A percentile compares a stretch with the other conserved stretches of the same genome.
These are phyloP conservation scores for Bombus haemorrhoidalis DNA, from an alignment of 1,140 invertebrate species.

Conservation along the genomic window DNA sequence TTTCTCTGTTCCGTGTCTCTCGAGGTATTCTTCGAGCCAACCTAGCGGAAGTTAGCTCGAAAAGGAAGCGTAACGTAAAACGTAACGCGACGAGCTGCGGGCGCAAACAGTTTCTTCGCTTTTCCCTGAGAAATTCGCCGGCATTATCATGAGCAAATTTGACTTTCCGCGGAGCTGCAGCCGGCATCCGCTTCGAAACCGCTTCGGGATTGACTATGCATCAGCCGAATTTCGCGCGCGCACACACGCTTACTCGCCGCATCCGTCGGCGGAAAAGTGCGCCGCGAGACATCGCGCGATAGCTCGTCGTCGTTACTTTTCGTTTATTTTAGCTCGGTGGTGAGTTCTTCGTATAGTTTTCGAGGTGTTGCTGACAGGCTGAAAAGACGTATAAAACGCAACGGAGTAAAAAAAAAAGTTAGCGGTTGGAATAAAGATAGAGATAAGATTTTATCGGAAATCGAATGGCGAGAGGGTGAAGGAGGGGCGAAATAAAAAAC, in stretches of 20 bases:
- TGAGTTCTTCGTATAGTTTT: no score
- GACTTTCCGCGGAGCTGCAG: conserved; percentile 60
- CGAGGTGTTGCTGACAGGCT: no score
- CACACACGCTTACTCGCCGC: background rate
- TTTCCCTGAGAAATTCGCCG: conserved; percentile 59
- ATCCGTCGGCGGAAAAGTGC: conserved; percentile 25
- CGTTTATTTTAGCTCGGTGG: no score
- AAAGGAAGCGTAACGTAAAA: conserved; percentile 13
- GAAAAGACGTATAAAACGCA: no score
- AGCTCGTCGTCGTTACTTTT: background rate
- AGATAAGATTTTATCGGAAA: no score
- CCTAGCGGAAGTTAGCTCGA: conserved; percentile 37
- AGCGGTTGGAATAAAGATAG: no score
- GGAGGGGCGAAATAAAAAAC: no score
- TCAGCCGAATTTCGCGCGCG: conserved; percentile 65
- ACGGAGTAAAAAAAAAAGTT: no score
- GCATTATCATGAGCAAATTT: conserved; percentile 75
- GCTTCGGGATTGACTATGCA: conserved; percentile 73
- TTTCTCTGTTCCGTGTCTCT: background rate
- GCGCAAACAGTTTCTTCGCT: conserved; percentile 65
- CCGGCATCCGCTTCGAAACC: conserved; percentile 55
- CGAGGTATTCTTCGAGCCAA: background rate
- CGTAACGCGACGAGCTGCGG: background rate
- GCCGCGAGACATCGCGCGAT: background rate
- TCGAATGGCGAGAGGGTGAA: no score